These are phyloP conservation scores for Crotalus tigris DNA, from an alignment of 2,113 vertebrate genomes.

Conservation along the genomic window DNA sequence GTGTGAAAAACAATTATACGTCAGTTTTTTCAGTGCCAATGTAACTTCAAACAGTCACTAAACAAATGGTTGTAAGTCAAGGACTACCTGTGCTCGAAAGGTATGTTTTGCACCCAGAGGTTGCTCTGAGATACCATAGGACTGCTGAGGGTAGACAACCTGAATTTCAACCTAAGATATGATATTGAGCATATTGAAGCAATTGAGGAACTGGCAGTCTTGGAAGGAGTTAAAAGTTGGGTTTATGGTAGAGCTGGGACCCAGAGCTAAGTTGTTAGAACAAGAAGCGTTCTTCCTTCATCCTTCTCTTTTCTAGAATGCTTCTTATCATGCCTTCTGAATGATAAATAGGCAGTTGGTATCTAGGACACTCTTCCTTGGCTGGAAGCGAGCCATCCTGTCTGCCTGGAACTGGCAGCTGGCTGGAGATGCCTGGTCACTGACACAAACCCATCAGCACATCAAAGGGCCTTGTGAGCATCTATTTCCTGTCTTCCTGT, in stretches of 20 bases:
- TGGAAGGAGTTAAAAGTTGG: background rate
- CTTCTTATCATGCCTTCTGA: background rate
- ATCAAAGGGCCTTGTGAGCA: constrained; percentile 10
- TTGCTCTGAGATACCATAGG: background rate
- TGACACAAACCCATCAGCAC: constrained; percentile 8
- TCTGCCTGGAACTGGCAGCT: background rate
- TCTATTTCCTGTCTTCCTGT: constrained; percentile 25
- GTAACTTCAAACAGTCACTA: background rate
- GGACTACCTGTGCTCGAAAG: background rate
- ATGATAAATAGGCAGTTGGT: background rate
- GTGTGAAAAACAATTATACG: background rate
- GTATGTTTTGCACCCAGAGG: background rate
- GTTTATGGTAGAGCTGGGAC: background rate
- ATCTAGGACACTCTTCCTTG: background rate
- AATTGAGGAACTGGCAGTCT: background rate
- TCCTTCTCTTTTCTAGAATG: background rate
- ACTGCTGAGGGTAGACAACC: background rate
- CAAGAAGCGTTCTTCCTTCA: background rate
- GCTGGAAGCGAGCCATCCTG: constrained; percentile 9
- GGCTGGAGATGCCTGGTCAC: constrained; percentile 3
- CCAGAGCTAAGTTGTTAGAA: background rate
- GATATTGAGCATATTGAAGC: background rate
- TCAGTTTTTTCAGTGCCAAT: background rate
- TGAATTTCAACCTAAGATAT: background rate
- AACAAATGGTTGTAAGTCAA: background rate